A percentile compares a stretch with the other conserved stretches of the same genome.
phyloP scores from a whole-genome alignment of 2,888 invertebrate genomes.

The Thereva unica region DNA sequence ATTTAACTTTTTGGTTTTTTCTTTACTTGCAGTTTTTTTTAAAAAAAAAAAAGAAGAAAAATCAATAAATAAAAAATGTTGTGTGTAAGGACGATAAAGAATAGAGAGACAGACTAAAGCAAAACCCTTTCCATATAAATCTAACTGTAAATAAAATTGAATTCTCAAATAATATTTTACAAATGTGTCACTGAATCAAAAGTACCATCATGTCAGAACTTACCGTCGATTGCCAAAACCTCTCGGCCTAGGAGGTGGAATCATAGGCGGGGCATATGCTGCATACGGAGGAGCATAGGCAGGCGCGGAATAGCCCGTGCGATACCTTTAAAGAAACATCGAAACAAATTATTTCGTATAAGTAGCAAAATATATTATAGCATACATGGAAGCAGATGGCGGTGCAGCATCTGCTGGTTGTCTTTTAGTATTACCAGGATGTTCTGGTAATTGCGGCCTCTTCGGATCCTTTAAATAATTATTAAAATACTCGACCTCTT shows the following conservation, averaged over 20 bases:
- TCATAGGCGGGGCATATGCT: conserved; percentile 61
- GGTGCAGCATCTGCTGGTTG: conserved; percentile 34
- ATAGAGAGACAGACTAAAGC: too few relatives aligned
- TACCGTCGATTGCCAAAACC: conserved; percentile 56
- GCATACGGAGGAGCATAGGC: conserved; percentile 59
- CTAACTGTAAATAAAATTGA: too few relatives aligned
- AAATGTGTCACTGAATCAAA: conserved; percentile 21
- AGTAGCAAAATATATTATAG: not conserved
- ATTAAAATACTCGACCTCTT: conserved; percentile 97
- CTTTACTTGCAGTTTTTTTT: too few relatives aligned
- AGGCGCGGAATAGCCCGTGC: conserved; percentile 52
- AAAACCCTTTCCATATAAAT: too few relatives aligned
- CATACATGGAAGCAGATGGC: conserved; percentile 35
- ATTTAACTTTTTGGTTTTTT: too few relatives aligned
- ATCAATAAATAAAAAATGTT: too few relatives aligned
- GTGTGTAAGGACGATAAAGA: too few relatives aligned
- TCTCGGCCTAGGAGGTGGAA: conserved; percentile 59
- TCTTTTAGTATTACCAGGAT: conserved; percentile 62
- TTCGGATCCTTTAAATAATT: conserved; percentile 94
- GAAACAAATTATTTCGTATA: not conserved
- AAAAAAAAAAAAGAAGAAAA: too few relatives aligned
- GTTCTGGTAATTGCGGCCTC: conserved; percentile 90
- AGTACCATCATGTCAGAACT: not conserved
- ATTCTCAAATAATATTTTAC: not conserved
- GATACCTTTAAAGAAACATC: conserved; percentile 47